Percentiles rank a stretch among this genome's conserved stretches.
Conservation (phyloP, 2,888 invertebrate genomes). For the Cartodere bifasciata region DNA sequence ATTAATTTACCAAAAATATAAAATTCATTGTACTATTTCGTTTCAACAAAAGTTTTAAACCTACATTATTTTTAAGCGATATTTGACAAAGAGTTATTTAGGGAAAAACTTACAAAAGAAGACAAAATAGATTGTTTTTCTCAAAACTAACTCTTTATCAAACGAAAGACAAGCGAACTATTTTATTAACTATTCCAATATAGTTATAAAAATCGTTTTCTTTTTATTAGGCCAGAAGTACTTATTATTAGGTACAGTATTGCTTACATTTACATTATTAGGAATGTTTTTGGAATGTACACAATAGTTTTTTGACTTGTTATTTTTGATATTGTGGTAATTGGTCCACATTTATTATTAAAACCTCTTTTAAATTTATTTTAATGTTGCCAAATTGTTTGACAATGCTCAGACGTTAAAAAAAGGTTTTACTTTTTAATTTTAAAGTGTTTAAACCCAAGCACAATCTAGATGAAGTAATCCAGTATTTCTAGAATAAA, state of each 20-base stretch:
- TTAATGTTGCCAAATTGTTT: no score
- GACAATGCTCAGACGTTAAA: no score
- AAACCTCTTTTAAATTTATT: no score
- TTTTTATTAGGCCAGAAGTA: constrained; percentile 20
- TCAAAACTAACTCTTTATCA: no score
- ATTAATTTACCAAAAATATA: constrained; percentile 28
- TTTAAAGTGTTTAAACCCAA: constrained; percentile 25
- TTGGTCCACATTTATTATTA: constrained; percentile 29
- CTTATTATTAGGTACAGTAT: constrained; percentile 24
- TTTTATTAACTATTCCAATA: no score
- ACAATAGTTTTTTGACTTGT: constrained; percentile 11
- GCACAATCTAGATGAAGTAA: constrained; percentile 15
- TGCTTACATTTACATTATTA: constrained; percentile 25
- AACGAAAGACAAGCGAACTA: no score
- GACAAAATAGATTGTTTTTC: no score
- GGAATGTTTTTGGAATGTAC: constrained; percentile 29
- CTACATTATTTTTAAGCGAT: no score
- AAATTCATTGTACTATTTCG: constrained; percentile 33
- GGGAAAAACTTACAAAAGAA: constrained; percentile 1
- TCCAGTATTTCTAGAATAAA: constrained; percentile 26
- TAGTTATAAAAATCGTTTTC: constrained; percentile 11
- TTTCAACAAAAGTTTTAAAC: constrained; percentile 16
- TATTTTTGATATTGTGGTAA: constrained; percentile 24
- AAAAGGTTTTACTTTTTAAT: no score
- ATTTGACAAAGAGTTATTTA: no score